Base-by-base conservation (phyloP, 37 sponge, comb jelly and placozoan species). In the Spongia lamella region DNA sequence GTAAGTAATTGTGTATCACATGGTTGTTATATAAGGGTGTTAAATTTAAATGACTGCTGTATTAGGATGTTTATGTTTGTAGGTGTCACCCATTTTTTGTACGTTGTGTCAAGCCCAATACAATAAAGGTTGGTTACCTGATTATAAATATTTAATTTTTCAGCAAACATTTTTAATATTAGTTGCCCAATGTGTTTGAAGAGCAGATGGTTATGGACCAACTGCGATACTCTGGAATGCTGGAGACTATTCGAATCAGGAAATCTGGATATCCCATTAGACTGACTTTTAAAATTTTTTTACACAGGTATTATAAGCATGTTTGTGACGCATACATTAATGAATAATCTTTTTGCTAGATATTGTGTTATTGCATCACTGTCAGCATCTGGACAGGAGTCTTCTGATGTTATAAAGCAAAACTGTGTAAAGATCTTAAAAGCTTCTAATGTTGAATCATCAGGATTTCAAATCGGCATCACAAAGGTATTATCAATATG, bases 181-280 rank as follows among this genome's bases (percentile, higher is more conserved):
- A 79, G 86, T 69, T 55, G 11, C 78, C 91, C 17, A 53, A 26
- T 13, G 62, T 61, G 16, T 91, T 91, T 78, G 80, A 83, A 53
- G 86, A 89, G 54, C 35, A 67, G 37, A 38, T 89, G 57, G 90
- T 93, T 35, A 69, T 89, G 79, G 87, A 89, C 0, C 94, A 93
- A 79, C 56, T 93, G 43, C 73, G 94, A 26, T 93, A 90, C 36
- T 90, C 87, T 26, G 94, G 94, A 24, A 90, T 93, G 90, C 24
- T 93, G 83, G 88, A 93, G 71, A 93, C 94, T 6, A 76, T 93
- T 56, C 82, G 84, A 11, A 93, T 93, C 38, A 76, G 94, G 40
- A 73, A 87, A 40, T 64, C 84, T 22, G 94, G 94, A 0, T 93
- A 81, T 68, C 94, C 94, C n/a, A 75, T 86, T 19, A 83, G 94